Evolutionary conservation across 2,797 vertebrate species (phyloP), one percentile per base, ranked within the genome.

Genomic region (Fundulus diaphanus): DNA sequence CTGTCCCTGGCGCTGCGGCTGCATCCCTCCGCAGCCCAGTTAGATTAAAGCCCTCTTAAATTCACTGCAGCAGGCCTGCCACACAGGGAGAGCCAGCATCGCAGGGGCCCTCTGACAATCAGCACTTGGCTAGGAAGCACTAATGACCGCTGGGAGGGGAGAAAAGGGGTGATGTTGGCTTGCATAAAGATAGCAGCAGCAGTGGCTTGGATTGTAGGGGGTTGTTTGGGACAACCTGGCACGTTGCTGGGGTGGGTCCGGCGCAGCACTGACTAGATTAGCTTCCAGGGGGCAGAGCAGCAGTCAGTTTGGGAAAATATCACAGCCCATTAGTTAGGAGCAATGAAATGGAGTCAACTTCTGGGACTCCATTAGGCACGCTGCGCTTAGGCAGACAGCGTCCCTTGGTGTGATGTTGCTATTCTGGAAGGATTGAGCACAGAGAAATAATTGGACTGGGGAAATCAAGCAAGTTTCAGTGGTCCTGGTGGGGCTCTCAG

Each of bases 381-480:
- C 89, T 77, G 93, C 94, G 95, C 96, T 97, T 96, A 97, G 96
- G 95, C 95, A 96, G 96, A 94, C 94, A 54, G 75, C 86, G 89
- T 96, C 96, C 96, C 97, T 94, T 76, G 95, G 95, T 96, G 93
- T 95, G 91, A 90, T 83, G 87, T 91, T 91, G 93, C 96, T 96
- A 94, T 96, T 95, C 95, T 95, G 93, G 92, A 96, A 95, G 96
- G 95, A 96, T 95, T 93, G 94, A 95, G 94, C 93, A 92, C 95
- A 93, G 92, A 94, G 94, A 96, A 97, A 96, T 98, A 98, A 98
- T 97, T 99, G 97, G 97, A 90, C 96, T 95, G 96, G 97, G 97
- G 96, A 98, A 97, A 97, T 97, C 97, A 97, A 91, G 94, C 90
- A 95, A 96, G 96, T 96, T 98, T 95, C 96, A 94, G 93, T 85